Evolutionary conservation across 2,797 vertebrate species (phyloP).

Genomic region (Pyrrhura leucotis): DNA sequence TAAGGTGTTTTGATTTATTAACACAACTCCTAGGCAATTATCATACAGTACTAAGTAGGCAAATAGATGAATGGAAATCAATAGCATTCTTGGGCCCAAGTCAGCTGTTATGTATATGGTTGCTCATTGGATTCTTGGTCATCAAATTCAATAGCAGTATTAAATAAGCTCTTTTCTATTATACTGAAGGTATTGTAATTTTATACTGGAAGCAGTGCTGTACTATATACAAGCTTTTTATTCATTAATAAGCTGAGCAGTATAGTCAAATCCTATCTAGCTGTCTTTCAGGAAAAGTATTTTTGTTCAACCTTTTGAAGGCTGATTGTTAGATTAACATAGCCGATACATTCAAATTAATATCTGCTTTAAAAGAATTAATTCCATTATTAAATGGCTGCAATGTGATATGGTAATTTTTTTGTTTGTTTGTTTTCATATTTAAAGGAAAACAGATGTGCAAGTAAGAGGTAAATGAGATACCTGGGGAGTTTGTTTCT

Average conservation of each 20-base stretch:
- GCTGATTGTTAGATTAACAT: not conserved
- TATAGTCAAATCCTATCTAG: not conserved
- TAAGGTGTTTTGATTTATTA: not conserved
- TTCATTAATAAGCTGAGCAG: not conserved
- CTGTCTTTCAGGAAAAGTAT: not conserved
- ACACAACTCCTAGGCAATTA: not conserved
- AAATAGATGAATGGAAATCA: not conserved
- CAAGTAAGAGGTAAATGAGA: not conserved
- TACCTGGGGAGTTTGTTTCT: not conserved
- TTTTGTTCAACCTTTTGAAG: not conserved
- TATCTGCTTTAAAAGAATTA: not conserved
- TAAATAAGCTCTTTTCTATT: not conserved
- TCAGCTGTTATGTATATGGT: not conserved
- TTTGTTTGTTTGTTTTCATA: not conserved
- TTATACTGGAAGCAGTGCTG: not conserved
- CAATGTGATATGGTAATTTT: not conserved
- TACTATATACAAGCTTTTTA: not conserved
- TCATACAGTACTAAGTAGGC: not conserved
- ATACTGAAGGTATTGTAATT: not conserved
- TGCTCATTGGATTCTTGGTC: not conserved
- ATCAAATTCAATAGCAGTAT: not conserved
- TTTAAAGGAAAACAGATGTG: slow-evolving; percentile 3
- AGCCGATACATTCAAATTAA: not conserved
- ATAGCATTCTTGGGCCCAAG: not conserved
- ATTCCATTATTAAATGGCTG: not conserved